Evolutionary conservation across 2,113 vertebrate genomes (phyloP).

Genomic region (Tylochromis polylepis): DNA sequence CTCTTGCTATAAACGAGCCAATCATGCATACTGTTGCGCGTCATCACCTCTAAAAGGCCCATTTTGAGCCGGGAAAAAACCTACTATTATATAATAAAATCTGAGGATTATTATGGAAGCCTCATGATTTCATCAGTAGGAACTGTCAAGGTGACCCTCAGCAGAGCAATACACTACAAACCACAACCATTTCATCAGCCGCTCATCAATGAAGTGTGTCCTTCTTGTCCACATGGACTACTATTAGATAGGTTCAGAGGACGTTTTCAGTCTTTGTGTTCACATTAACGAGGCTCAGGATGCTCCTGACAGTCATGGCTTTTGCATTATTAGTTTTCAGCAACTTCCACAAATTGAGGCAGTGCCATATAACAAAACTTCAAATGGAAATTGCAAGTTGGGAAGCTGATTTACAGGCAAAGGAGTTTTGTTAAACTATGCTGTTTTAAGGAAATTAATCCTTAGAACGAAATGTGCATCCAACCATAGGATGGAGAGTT

Average conservation of each 20-base stretch:
- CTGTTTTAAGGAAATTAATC: background rate
- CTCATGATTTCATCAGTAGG: background rate
- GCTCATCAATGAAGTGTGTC: background rate
- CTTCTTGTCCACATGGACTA: background rate
- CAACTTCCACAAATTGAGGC: background rate
- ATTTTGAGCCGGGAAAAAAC: background rate
- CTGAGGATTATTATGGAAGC: background rate
- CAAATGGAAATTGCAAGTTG: background rate
- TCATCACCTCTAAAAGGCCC: background rate
- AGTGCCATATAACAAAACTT: background rate
- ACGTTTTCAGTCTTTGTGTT: background rate
- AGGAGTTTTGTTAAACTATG: background rate
- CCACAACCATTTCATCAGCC: background rate
- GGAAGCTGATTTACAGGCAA: background rate
- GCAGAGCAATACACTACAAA: background rate
- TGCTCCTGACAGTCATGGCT: background rate
- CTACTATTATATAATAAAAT: background rate
- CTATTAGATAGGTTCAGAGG: background rate
- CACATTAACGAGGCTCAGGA: background rate
- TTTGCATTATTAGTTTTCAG: background rate
- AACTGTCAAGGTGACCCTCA: background rate
- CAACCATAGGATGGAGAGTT: background rate
- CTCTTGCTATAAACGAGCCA: background rate
- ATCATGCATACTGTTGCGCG: background rate
- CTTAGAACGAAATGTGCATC: background rate